Evolutionary conservation across 2,888 invertebrate species (phyloP).

Genomic region (Ophion ventricosus): DNA sequence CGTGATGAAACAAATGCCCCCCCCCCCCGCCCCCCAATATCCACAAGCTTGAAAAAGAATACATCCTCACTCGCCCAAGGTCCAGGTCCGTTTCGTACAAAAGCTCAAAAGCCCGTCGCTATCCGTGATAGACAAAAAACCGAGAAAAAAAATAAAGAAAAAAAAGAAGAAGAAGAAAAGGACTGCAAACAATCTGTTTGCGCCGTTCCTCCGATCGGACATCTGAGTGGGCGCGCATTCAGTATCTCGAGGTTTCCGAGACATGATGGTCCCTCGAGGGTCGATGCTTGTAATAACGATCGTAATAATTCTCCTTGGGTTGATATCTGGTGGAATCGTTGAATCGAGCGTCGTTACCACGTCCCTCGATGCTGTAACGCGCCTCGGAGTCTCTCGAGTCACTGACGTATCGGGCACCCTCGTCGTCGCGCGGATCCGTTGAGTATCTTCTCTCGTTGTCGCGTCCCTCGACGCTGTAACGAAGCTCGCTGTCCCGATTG

Average conservation of each 20-base stretch:
- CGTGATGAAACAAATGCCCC: neutral
- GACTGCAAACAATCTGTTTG: neutral
- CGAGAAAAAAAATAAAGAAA: neutral
- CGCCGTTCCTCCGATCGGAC: neutral
- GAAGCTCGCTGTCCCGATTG: conserved; percentile 72
- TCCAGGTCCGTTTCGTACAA: neutral
- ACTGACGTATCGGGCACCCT: conserved; percentile 69
- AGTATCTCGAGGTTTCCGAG: conserved; percentile 80
- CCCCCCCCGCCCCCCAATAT: conserved; percentile 13
- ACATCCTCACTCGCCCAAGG: neutral
- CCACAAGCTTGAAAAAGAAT: neutral
- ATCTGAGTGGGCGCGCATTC: conserved; percentile 63
- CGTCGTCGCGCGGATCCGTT: conserved; percentile 71
- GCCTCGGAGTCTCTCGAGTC: conserved; percentile 74
- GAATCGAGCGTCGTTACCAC: conserved; percentile 66
- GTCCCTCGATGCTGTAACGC: conserved; percentile 69
- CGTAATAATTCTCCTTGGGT: conserved; percentile 81
- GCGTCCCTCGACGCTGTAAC: conserved; percentile 73
- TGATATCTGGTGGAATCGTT: conserved; percentile 71
- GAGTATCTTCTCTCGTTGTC: conserved; percentile 72
- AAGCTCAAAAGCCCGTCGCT: neutral
- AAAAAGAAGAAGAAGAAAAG: conserved; percentile 4
- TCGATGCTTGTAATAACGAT: conserved; percentile 81
- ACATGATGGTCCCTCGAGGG: conserved; percentile 80
- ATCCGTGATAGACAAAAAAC: conserved; percentile 4